Evolutionary conservation across 2,888 invertebrate species (phyloP), one percentile per base, ranked within the genome.

Genomic region (Drosophila macrospina): DNA sequence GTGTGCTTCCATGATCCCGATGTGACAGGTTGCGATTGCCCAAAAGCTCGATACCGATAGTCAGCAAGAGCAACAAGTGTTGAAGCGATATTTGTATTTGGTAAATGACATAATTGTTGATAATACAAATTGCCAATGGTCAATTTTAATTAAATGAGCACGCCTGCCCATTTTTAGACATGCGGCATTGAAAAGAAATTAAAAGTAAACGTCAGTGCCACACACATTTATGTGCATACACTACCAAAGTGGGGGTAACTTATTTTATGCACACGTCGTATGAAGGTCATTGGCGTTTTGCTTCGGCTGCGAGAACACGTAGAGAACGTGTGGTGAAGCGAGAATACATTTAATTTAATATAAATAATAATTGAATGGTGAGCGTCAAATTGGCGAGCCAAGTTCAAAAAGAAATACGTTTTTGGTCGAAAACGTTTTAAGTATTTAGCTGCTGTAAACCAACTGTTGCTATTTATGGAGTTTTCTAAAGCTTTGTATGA

Each of bases 181-280:
- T 74, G 69, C 47, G 26, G 68, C 88, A 90, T 86, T 90, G 90
- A 90, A 90, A 90, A 89, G 90, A 90, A 90, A 90, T 90, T 88
- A 90, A 90, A 88, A 90, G 90, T 90, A 78, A 89, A 80, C 74
- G 78, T 77, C 74, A 77, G 73, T 80, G 72, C 59, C 61, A 59
- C 28, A 55, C 26, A 39, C 56, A 60, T 36, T 28, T 52, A 69
- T 71, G 61, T 51, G 55, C 64, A 70, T 57, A 74, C 59, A 74
- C 56, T 64, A 51, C 66, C 74, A 71, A 66, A 76, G 54, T 70
- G 51, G 71, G 74, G 65, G 47, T 45, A 62, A 16, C 42, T 42
- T 32, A 69, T 26, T 32, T 39, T 56, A 55, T 52, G 42, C 44
- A 52, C 56, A 65, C 42, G 44, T 60, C 50, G n/a, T 42, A 48